Conservation (phyloP, 2,888 invertebrate genomes). For the Agrochola macilenta region DNA sequence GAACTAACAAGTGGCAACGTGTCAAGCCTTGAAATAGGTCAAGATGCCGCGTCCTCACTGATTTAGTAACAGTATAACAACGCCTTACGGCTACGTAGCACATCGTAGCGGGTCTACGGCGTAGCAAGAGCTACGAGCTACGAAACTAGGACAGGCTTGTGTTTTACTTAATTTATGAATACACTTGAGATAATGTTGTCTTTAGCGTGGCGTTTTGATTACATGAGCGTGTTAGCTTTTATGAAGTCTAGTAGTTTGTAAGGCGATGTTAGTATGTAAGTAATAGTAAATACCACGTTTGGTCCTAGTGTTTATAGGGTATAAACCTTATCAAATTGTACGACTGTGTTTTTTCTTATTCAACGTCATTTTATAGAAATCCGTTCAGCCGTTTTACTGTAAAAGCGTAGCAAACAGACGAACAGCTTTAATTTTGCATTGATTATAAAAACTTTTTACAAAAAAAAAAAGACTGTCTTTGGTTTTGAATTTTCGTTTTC, state of each 20-base stretch:
- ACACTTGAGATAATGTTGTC: conserved; percentile 53
- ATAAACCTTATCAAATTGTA: neutral
- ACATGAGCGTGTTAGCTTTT: conserved; percentile 43
- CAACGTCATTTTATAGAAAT: no score
- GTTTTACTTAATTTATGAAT: conserved; percentile 62
- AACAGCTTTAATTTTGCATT: no score
- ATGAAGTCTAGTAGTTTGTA: conserved; percentile 7
- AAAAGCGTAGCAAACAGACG: no score
- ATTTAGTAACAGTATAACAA: conserved; percentile 80
- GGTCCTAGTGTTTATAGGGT: neutral
- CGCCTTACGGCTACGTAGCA: conserved; percentile 78
- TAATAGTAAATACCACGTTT: conserved; percentile 7
- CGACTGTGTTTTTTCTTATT: neutral
- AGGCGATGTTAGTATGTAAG: neutral
- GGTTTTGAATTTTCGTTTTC: no score
- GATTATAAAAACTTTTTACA: no score
- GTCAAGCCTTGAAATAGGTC: conserved; percentile 81
- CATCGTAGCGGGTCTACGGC: conserved; percentile 66
- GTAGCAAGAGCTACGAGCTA: conserved; percentile 72
- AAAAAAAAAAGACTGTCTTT: no score
- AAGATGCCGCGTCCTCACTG: conserved; percentile 81
- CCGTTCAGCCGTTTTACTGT: no score
- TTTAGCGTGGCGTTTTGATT: conserved; percentile 40
- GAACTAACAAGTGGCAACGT: conserved; percentile 79
- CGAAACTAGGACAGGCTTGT: conserved; percentile 68